Percentiles rank a stretch among this genome's conserved stretches.
These are phyloP conservation scores for Caradrina clavipalpis DNA, from an alignment of 2,888 invertebrate species.

Conservation along the genomic window DNA sequence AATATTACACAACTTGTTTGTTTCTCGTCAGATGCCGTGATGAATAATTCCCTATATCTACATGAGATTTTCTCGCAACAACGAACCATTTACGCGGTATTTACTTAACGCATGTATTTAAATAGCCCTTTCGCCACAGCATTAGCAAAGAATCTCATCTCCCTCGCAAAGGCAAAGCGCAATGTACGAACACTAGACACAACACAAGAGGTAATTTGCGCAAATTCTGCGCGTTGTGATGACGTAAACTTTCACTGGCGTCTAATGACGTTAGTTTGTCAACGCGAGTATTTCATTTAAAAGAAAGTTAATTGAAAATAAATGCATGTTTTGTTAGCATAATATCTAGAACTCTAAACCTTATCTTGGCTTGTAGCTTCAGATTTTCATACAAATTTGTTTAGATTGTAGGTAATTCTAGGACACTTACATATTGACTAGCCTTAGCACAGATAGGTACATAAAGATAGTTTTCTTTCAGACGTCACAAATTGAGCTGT, in stretches of 20 bases:
- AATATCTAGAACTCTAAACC: not conserved
- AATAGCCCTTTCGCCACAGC: constrained; percentile 39
- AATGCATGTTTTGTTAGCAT: not conserved
- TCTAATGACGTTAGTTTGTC: constrained; percentile 58
- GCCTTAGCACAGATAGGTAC: no score
- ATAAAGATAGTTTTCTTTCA: not conserved
- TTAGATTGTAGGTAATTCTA: no score
- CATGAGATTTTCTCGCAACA: constrained; percentile 16
- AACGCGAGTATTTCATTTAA: constrained; percentile 49
- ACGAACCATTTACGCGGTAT: constrained; percentile 33
- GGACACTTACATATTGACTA: not conserved
- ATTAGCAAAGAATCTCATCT: constrained; percentile 66
- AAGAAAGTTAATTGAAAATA: constrained; percentile 45
- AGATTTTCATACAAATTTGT: not conserved
- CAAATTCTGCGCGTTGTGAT: constrained; percentile 75
- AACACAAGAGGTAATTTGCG: constrained; percentile 72
- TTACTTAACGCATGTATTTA: constrained; percentile 48
- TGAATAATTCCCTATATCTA: constrained; percentile 28
- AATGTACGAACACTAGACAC: constrained; percentile 36
- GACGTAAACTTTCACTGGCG: constrained; percentile 78
- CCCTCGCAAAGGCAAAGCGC: constrained; percentile 32
- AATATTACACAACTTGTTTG: constrained; percentile 44
- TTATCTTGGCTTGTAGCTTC: not conserved
- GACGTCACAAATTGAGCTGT: not conserved
- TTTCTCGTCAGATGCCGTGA: constrained; percentile 23